Base-by-base conservation (phyloP, 2,888 invertebrate genomes). In the Schizotus pectinicornis region DNA sequence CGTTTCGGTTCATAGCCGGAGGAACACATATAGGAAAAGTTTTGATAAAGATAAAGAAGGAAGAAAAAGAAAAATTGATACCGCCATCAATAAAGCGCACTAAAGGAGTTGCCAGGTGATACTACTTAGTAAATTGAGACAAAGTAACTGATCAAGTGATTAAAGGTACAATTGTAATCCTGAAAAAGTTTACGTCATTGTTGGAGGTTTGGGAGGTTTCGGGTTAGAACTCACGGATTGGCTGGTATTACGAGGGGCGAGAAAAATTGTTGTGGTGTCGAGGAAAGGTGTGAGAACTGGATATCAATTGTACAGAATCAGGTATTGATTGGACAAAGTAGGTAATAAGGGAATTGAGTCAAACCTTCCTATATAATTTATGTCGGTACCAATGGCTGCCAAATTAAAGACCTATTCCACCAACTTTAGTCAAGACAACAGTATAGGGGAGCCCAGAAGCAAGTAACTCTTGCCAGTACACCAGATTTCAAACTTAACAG, bases 201-300 rank as follows among this genome's bases (percentile, higher is more conserved):
- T 88, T 1, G 92, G 92, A 7, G 95, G 96, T 38, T 83, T 97
- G 0, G 97, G 97, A 38, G 96, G 96, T 0, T 94, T 97, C 73
- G 97, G 96, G 3, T 81, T 97, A 45, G 96, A 97, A 77, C 78
- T 96, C 42, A 88, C 89, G 0, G 90, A 94, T 71, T 95, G 94
- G 94, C 81, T 98, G 69, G 85, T 94, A 42, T 77, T 91, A 48
- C 84, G 95, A 63, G 95, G 95, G 0, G 94, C 90, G 0, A 85
- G 82, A 66, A 89, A 90, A 64, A 69, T 97, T 7, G 84, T 95
- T 0, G 82, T 96, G 0, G 91, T 90, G 0, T 94, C 95, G 5
- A 32, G 46, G 47, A 54, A 30, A 36, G 64, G 62, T 9, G 12
- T 64, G 8, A 39, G 55, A 47, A 62, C 48, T n/a, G 64, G 62